Base-by-base conservation (phyloP, 2,888 invertebrate genomes). In the Drosophila falleni region DNA sequence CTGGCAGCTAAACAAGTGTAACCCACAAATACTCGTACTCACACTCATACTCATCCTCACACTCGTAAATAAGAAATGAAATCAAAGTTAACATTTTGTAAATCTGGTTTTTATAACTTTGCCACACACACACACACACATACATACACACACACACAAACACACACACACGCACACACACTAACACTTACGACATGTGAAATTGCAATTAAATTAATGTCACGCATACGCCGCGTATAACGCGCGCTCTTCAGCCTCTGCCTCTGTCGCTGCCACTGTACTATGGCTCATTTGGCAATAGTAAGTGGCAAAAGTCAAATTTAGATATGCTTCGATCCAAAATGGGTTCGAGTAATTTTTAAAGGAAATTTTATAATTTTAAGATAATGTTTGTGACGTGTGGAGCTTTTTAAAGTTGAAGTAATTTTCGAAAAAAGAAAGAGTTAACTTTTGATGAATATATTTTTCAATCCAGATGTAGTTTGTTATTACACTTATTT, bases 81-180 rank as follows among this genome's bases (percentile, higher is more conserved):
- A 87, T 87, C 86, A 87, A 87, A 89, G 86, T 81, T 87, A 89
- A 89, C 89, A 85, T 87, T 89, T 89, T 85, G 89, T 86, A 88
- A 86, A 86, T 89, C 89, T 83, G 85, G 89, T 86, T 86, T 86
- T 86, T 85, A 85, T 85, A 83, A 87, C 83, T 87, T 83, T 64
- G 49, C 16, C 42, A 39, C 46, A 23, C 23, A 23, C 23, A 23
- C 23, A 23, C 23, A 23, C 23, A 23, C 23, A 23, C 23, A 23
- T 3, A 39, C 53, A 44, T 37, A 10, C 23, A 29, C 37, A 46
- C 26, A 60, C 31, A 35, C 23, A 23, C 23, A 4, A 3, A 4
- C 23, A 23, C 23, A 23, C 23, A 4, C 23, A 4, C 23, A 23
- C 23, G 1, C 1, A 23, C 23, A 46, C 49, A 35, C 62, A 41